A percentile compares a stretch with the other conserved stretches of the same genome.
phyloP scores from a whole-genome alignment of 2,888 invertebrate genomes.

The Megaustenia siamemsis region DNA sequence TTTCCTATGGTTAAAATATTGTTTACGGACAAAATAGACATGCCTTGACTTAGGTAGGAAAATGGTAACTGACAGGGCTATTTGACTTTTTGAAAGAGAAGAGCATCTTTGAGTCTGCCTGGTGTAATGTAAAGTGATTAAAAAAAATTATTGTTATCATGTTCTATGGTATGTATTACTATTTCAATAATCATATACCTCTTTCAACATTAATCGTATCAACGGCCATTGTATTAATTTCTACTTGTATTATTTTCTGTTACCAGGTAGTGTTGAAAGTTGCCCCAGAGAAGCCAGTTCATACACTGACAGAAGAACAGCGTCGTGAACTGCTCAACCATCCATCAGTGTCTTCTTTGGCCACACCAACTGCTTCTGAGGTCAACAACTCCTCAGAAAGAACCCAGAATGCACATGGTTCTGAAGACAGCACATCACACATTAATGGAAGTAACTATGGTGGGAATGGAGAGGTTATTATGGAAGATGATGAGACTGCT shows the following conservation, averaged over 20 bases:
- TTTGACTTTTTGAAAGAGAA: too few species aligned
- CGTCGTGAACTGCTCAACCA: slow-evolving; percentile 67
- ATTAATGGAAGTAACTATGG: slow-evolving; percentile 30
- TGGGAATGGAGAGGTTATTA: slow-evolving; percentile 32
- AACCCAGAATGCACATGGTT: slow-evolving; percentile 39
- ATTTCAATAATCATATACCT: too few species aligned
- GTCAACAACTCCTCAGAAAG: slow-evolving; percentile 37
- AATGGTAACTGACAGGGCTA: too few species aligned
- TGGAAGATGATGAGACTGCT: slow-evolving; percentile 38
- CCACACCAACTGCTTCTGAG: slow-evolving; percentile 71
- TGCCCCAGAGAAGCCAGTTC: slow-evolving; percentile 87
- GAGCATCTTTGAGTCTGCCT: too few species aligned
- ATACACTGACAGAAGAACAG: slow-evolving; percentile 72
- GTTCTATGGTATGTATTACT: too few species aligned
- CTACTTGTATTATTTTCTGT: not conserved
- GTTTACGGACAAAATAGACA: too few species aligned
- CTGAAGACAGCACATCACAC: slow-evolving; percentile 42
- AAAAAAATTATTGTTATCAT: too few species aligned
- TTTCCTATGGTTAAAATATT: too few species aligned
- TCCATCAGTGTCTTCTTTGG: slow-evolving; percentile 54
- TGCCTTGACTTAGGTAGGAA: too few species aligned
- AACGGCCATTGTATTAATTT: not conserved
- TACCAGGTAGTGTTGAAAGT: slow-evolving; percentile 82
- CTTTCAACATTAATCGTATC: too few species aligned
- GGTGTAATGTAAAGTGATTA: too few species aligned